Base-by-base conservation (phyloP, 2,113 vertebrate genomes). In the Mesoclemmys tuberculata region DNA sequence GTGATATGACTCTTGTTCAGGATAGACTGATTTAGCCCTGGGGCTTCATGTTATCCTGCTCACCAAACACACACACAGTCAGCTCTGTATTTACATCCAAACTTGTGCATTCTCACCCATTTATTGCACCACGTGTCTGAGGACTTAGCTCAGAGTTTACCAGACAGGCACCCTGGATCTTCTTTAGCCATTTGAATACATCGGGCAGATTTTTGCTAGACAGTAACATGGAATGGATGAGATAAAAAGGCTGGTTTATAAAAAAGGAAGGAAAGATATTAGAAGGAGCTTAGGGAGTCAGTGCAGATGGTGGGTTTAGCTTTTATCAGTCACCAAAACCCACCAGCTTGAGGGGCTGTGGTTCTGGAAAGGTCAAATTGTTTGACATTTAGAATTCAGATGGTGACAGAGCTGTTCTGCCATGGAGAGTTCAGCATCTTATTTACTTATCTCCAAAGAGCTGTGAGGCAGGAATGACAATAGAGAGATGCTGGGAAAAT, bases 291-390 rank as follows among this genome's bases (percentile, higher is more conserved):
- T 4, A 89, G 86, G 68, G 82, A 51, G n/a, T 90, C 84, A 49
- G 80, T 89, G 44, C 90, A 92, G 95, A 85, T 96, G 93, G 91
- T 49, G 5, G 85, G 46, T 88, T 95, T 87, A 87, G 82, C 5
- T 85, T 91, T 77, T 86, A 79, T 82, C 75, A 75, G 14, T 55
- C 74, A 88, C 74, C 56, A 84, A 48, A 93, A 82, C 1, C 9
- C 75, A 84, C 26, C 78, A 52, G 46, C 19, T 29, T 90, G 29
- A 80, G 80, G 85, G 82, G 8, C 68, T 58, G 58, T 26, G 31
- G 11, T 75, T 75, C 51, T 11, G 21, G 46, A 87, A 89, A 61
- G 55, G 35, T 83, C 87, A 85, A 64, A 48, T 88, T 44, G 44
- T 5, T 75, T 11, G 35, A 80, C 51, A 86, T 89, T 75, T 56